Evolutionary conservation across 37 sponge, comb jelly and placozoan species (phyloP), one percentile per base, ranked within the genome.

Genomic region (Spongilla lacustris): DNA sequence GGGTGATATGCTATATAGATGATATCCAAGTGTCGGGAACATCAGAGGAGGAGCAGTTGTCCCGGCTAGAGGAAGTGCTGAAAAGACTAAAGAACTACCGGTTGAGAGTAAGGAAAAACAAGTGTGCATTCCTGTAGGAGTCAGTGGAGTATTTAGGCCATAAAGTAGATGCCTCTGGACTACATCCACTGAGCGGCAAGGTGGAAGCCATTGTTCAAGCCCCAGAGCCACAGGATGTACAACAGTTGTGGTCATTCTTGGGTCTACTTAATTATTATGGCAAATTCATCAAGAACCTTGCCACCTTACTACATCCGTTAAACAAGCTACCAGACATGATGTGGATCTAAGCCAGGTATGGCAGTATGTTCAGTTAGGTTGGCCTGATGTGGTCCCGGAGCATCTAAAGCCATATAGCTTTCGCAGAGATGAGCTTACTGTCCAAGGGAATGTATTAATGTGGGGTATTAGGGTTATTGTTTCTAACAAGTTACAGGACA

Each of bases 71-170:
- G 80, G 33, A 36, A 29, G 84, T 83, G 74, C 58, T 86, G 21
- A 35, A 70, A 13, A 22, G 71, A 26, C 32, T 79, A 19, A 10
- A 80, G 73, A 27, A 78, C 30, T 36, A 78, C 30, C 74, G 81
- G 1, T 36, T 71, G 29, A 35, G 80, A 37, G 24, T 72, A 26
- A 79, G 71, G 27, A 17, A 34, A 36, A n/a, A 8, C 34, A 86
- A 86, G 66, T 79, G 87, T 68, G 8, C 66, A 9, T 86, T 86
- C 27, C 34, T 86, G 28, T 0, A 46, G 23, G 50, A 29, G 21
- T 35, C 66, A 5, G 80, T 86, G 34, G 80, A 71, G 58, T 86
- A 86, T 33, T 50, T 86, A 22, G 87, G 87, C 10, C 87, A 86
- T 41, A 3, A 36, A 3, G 2, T 86, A 25, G 78, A 77, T 68